Percentiles rank a stretch among this genome's conserved stretches.
These are phyloP conservation scores for Vultur gryphus DNA, from an alignment of 2,797 vertebrate genomes.

Conservation along the genomic window DNA sequence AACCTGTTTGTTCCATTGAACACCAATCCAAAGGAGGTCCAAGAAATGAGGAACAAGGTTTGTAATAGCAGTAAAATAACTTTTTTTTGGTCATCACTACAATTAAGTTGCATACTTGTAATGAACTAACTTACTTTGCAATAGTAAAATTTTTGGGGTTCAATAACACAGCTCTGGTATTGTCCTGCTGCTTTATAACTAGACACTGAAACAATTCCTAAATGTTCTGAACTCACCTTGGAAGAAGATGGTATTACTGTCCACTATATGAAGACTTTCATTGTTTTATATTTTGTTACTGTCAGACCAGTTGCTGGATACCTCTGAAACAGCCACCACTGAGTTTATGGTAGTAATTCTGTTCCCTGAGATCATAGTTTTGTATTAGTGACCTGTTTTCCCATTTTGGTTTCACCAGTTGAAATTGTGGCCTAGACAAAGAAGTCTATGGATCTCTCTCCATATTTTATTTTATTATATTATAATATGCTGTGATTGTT, in stretches of 20 bases:
- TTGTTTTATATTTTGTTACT: not conserved
- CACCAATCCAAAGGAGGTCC: conserved; percentile 97
- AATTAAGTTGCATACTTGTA: not conserved
- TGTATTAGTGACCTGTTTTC: not conserved
- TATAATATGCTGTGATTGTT: not conserved
- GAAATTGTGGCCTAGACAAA: not conserved
- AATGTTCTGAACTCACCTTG: not conserved
- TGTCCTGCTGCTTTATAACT: not conserved
- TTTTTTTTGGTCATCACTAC: not conserved
- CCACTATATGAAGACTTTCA: not conserved
- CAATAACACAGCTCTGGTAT: not conserved
- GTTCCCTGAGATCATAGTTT: not conserved
- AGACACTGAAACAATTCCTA: not conserved
- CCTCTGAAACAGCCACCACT: not conserved
- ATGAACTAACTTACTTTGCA: not conserved
- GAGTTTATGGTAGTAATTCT: not conserved
- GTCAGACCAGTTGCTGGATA: not conserved
- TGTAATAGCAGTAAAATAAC: not conserved
- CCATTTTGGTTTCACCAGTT: not conserved
- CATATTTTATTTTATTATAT: not conserved
- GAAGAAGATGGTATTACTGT: not conserved
- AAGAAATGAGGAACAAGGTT: conserved; percentile 99
- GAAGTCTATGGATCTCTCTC: not conserved
- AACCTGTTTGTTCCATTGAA: conserved; percentile 99
- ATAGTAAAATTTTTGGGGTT: not conserved